phyloP scores from a whole-genome alignment of 2,113 vertebrate species.

The Sorex fumeus region DNA sequence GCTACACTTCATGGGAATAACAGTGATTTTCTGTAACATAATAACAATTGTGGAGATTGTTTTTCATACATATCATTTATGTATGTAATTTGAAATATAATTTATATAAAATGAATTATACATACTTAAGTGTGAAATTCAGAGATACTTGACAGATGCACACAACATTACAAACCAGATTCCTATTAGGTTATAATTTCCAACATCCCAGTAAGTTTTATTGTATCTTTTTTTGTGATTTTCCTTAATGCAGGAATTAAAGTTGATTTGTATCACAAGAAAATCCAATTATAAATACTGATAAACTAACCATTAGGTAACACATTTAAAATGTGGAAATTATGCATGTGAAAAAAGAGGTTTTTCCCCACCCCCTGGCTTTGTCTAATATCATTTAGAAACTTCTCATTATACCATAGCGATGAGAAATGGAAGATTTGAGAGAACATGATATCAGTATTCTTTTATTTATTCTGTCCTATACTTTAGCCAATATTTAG shows the following conservation, averaged over 20 bases:
- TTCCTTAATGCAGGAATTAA: neutral
- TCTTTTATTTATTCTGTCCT: conserved; percentile 20
- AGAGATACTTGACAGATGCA: neutral
- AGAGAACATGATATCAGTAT: neutral
- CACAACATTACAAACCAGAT: neutral
- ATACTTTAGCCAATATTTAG: conserved; percentile 57
- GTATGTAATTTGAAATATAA: neutral
- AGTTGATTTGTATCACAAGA: neutral
- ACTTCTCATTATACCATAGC: neutral
- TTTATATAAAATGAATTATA: neutral
- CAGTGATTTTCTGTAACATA: too few relatives aligned
- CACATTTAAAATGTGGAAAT: conserved; percentile 21
- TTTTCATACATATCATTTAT: neutral
- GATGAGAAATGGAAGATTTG: neutral
- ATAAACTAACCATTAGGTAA: neutral
- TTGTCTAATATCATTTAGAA: conserved; percentile 36
- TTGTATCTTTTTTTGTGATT: neutral
- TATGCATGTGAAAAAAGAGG: neutral
- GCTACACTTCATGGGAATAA: too few relatives aligned
- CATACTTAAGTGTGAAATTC: neutral
- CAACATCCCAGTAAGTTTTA: neutral
- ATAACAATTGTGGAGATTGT: neutral
- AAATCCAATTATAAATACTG: conserved; percentile 53
- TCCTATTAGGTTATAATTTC: neutral
- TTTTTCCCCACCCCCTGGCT: conserved; percentile 21